Conservation (phyloP, 64 coral and sea anemone genomes). For the Montipora sp. region DNA sequence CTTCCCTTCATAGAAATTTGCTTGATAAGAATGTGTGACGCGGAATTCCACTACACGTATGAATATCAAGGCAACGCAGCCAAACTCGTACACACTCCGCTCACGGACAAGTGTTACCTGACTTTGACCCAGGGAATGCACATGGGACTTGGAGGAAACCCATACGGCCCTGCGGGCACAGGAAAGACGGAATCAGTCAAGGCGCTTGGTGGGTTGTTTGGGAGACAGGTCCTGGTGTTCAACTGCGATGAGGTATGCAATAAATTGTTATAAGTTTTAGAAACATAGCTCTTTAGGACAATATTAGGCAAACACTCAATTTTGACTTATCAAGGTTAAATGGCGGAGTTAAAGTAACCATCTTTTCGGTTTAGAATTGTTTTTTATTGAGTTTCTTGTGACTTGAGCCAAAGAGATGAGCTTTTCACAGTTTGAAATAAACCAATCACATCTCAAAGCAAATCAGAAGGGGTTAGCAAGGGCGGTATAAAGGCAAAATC, state of each 20-base stretch:
- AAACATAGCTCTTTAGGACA: too few species aligned
- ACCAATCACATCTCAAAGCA: too few species aligned
- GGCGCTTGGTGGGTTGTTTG: constrained; percentile 96
- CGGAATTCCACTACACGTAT: constrained; percentile 95
- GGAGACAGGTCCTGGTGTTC: constrained; percentile 94
- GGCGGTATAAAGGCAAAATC: too few species aligned
- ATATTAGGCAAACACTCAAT: too few species aligned
- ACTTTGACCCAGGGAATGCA: constrained; percentile 98
- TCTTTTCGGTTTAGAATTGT: too few species aligned
- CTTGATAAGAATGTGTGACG: constrained; percentile 96
- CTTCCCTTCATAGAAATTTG: constrained; percentile 66
- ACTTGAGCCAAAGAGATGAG: too few species aligned
- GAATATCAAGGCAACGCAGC: constrained; percentile 97
- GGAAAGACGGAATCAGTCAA: constrained; percentile 99
- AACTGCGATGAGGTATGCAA: constrained; percentile 94
- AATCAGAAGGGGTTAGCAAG: too few species aligned
- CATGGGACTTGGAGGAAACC: constrained; percentile 98
- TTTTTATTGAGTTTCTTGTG: too few species aligned
- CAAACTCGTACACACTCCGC: constrained; percentile 97
- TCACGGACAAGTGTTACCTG: constrained; percentile 99
- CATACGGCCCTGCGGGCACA: constrained; percentile 97
- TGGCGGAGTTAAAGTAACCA: too few species aligned
- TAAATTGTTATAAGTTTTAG: too few species aligned
- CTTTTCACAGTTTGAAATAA: too few species aligned
- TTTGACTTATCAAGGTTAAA: too few species aligned